Conservation (phyloP, 2,113 vertebrate species). For the Callionymus lyra region DNA sequence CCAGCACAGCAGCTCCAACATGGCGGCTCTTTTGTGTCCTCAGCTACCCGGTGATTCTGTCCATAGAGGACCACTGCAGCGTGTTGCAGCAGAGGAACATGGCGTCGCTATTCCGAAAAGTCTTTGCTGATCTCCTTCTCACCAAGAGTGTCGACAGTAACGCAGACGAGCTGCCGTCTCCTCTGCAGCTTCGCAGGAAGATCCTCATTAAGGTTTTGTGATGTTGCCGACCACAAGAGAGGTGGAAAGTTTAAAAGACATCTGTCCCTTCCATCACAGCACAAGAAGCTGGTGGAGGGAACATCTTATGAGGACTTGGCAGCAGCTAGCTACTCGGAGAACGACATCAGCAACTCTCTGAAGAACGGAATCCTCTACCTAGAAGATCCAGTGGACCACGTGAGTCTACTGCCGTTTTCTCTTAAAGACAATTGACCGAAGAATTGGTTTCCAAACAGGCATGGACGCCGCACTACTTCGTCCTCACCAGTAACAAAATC, state of each 20-base stretch:
- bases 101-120: conserved; percentile 87
- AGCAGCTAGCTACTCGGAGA: conserved; percentile 85
- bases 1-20: neutral
- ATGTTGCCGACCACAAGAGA: conserved; percentile 3
- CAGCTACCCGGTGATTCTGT: conserved; percentile 89
- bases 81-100: conserved; percentile 97
- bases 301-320: conserved; percentile 93
- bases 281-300: conserved; percentile 97
- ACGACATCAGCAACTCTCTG: conserved; percentile 98
- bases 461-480: conserved; percentile 97
- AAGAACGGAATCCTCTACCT: conserved; percentile 95
- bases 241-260: neutral
- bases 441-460: conserved; percentile 71
- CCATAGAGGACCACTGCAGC: conserved; percentile 98
- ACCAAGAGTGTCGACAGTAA: conserved; percentile 92
- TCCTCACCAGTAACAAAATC: conserved; percentile 94
- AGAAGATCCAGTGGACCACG: conserved; percentile 95
- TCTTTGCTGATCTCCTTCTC: conserved; percentile 90
- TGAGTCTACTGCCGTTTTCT: conserved; percentile 31
- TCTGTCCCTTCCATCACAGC: conserved; percentile 57
- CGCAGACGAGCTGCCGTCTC: conserved; percentile 90
- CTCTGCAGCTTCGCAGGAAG: conserved; percentile 92
- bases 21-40: neutral
- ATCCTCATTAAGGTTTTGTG: conserved; percentile 99
- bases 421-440: neutral